Conservation (phyloP, 92 coral and sea anemone genomes). For the Virgularia gustaviana region DNA sequence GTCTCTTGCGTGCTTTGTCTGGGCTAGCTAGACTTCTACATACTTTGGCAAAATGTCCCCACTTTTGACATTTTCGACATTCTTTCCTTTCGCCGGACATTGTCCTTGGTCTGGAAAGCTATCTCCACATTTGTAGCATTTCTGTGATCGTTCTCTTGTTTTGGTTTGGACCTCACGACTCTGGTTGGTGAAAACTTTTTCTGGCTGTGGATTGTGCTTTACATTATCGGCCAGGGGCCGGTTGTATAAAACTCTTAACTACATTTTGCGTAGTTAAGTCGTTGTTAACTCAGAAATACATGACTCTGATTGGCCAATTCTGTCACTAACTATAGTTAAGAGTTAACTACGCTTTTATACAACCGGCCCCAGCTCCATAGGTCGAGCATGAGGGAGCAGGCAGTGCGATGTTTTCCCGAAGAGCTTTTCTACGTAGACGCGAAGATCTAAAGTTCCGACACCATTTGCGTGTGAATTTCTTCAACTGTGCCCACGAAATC, state of each 20-base stretch:
- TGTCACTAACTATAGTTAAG: no score
- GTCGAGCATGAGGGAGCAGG: conserved; percentile 15
- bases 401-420: conserved; percentile 27
- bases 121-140: conserved; percentile 28
- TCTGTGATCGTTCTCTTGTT: neutral
- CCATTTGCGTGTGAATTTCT: conserved; percentile 32
- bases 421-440: conserved; percentile 39
- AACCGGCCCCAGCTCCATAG: conserved; percentile 30
- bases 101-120: conserved; percentile 29
- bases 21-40: conserved; percentile 25
- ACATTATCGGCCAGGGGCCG: conserved; percentile 20
- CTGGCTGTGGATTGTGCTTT: conserved; percentile 12
- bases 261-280: no score
- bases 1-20: neutral
- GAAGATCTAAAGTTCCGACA: conserved; percentile 35
- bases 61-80: conserved; percentile 26
- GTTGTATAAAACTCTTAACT: no score
- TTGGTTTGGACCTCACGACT: neutral
- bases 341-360: no score
- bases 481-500: conserved; percentile 15
- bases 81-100: conserved; percentile 25
- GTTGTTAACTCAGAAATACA: no score
- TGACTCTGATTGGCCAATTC: no score
- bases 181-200: conserved; percentile 18
- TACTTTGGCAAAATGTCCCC: conserved; percentile 38